Evolutionary conservation across 1,140 invertebrate genomes (phyloP).

Genomic region (Drosophila trapezifrons): DNA sequence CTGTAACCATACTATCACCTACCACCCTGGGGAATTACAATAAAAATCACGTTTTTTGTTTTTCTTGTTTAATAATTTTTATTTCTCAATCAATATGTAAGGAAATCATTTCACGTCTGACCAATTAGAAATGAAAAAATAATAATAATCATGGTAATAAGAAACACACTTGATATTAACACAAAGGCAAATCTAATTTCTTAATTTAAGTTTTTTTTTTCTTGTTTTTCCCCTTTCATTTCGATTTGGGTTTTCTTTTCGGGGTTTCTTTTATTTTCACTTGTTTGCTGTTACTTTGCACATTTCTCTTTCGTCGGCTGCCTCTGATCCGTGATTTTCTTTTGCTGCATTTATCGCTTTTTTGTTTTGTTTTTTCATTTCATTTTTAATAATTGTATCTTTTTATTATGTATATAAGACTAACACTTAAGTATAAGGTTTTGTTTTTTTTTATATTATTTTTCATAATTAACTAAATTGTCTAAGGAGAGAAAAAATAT

Average conservation of each 20-base stretch:
- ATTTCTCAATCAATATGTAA: constrained; percentile 80
- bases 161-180: constrained; percentile 65
- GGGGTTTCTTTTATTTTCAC: constrained; percentile 33
- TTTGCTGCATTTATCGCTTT: constrained; percentile 41
- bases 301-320: constrained; percentile 34
- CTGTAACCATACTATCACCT: not conserved
- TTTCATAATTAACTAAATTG: constrained; percentile 80
- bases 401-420: constrained; percentile 79
- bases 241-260: constrained; percentile 38
- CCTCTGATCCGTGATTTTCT: constrained; percentile 49
- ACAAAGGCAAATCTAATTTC: constrained; percentile 71
- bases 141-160: constrained; percentile 57
- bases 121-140: constrained; percentile 67
- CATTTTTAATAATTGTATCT: constrained; percentile 43
- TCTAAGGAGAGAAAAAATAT: constrained; percentile 81
- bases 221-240: constrained; percentile 20
- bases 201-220: constrained; percentile 60
- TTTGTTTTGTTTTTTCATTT: constrained; percentile 26
- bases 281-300: constrained; percentile 46
- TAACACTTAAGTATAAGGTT: constrained; percentile 80
- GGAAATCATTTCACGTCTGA: constrained; percentile 76
- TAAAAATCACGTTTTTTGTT: not conserved
- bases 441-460: constrained; percentile 54
- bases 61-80: constrained; percentile 81
- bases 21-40: not conserved